Conservation (phyloP, 2,888 invertebrate species). For the Heliothis peltigera region DNA sequence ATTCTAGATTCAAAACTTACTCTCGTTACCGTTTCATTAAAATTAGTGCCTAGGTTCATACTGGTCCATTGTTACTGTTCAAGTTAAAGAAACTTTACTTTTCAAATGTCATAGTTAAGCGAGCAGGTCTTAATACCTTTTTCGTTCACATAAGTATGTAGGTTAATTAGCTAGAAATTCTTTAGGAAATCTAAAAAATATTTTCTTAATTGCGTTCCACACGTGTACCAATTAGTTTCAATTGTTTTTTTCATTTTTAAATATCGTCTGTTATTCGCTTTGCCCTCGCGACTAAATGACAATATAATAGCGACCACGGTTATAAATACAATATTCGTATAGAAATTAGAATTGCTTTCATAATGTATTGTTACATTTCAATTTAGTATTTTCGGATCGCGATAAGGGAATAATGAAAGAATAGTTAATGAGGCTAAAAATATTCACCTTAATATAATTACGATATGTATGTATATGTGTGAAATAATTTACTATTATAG, state of each 20-base stretch:
- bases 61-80: not conserved
- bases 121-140: not conserved
- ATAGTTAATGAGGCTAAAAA: not conserved
- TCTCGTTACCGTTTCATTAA: not conserved
- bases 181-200: slow-evolving; percentile 9
- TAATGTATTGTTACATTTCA: slow-evolving; percentile 27
- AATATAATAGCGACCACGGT: slow-evolving; percentile 34
- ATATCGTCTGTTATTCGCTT: slow-evolving; percentile 21
- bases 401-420: slow-evolving; percentile 10
- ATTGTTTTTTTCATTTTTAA: slow-evolving; percentile 23
- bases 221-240: slow-evolving; percentile 3
- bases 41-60: not conserved
- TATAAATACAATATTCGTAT: slow-evolving; percentile 7
- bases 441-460: not conserved
- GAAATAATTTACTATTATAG: too few relatives aligned
- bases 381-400: slow-evolving; percentile 8
- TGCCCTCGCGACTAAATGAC: slow-evolving; percentile 29
- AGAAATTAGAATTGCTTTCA: slow-evolving; percentile 8
- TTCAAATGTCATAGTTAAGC: not conserved
- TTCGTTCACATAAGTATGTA: not conserved
- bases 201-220: slow-evolving; percentile 14
- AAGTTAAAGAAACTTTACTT: not conserved
- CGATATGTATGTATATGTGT: too few relatives aligned
- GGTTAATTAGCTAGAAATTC: slow-evolving; percentile 3
- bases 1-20: not conserved